phyloP scores from a whole-genome alignment of 2,113 vertebrate genomes.

The Pluvialis apricaria region DNA sequence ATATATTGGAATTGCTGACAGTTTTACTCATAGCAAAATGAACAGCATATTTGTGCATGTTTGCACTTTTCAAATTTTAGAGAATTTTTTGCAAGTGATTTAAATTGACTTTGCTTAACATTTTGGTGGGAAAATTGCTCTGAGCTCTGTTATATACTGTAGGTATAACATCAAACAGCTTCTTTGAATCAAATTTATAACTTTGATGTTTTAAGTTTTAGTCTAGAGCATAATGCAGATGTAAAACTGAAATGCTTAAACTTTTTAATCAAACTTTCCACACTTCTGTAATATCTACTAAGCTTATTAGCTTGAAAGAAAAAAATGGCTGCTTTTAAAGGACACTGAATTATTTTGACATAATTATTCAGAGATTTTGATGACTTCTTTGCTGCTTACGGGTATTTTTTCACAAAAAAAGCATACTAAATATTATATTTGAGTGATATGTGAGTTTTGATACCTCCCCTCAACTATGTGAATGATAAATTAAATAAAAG shows the following conservation, averaged over 20 bases:
- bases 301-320: slow-evolving; percentile 43
- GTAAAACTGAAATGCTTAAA: slow-evolving; percentile 56
- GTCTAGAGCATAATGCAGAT: slow-evolving; percentile 42
- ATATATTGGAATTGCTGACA: slow-evolving; percentile 34
- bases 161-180: slow-evolving; percentile 64
- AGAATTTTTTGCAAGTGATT: slow-evolving; percentile 47
- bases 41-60: slow-evolving; percentile 32
- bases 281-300: background rate
- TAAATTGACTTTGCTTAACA: slow-evolving; percentile 63
- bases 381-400: background rate
- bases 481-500: background rate
- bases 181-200: slow-evolving; percentile 58
- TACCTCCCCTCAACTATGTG: background rate
- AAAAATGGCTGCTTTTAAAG: background rate
- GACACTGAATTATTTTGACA: background rate
- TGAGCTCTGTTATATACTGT: slow-evolving; percentile 38
- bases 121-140: slow-evolving; percentile 51
- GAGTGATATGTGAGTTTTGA: background rate
- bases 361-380: slow-evolving; percentile 2
- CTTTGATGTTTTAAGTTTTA: slow-evolving; percentile 68
- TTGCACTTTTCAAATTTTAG: slow-evolving; percentile 56
- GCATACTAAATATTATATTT: background rate
- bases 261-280: slow-evolving; percentile 57
- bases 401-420: background rate
- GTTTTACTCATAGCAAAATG: background rate